These are phyloP conservation scores for Armadillidium nasatum DNA, from an alignment of 1,140 invertebrate genomes.

Conservation along the genomic window DNA sequence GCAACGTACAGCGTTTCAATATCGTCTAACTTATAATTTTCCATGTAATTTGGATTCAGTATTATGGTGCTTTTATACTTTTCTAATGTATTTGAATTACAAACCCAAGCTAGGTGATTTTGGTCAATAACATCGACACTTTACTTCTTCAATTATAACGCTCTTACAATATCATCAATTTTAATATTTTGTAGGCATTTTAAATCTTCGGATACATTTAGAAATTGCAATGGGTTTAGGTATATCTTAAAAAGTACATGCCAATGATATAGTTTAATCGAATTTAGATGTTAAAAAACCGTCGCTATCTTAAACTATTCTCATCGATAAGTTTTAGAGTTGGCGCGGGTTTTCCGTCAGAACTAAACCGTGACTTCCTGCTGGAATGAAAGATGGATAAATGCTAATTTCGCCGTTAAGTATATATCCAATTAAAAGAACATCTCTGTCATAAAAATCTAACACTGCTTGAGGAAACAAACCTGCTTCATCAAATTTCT, in stretches of 20 bases:
- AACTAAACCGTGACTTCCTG: not conserved
- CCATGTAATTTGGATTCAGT: not conserved
- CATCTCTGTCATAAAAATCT: not conserved
- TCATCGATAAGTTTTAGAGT: no score
- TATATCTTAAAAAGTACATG: not conserved
- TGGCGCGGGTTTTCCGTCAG: not conserved
- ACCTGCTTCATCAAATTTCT: not conserved
- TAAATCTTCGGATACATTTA: not conserved
- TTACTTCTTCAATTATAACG: not conserved
- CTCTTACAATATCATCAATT: not conserved
- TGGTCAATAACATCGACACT: not conserved
- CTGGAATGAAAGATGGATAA: not conserved
- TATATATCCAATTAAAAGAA: conserved; percentile 3
- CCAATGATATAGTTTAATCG: not conserved
- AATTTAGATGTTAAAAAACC: not conserved
- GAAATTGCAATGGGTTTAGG: not conserved
- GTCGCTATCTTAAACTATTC: not conserved
- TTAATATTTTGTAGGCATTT: not conserved
- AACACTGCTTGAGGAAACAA: not conserved
- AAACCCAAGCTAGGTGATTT: not conserved
- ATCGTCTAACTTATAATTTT: not conserved
- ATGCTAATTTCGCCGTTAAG: not conserved
- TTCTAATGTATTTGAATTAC: not conserved
- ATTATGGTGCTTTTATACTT: not conserved
- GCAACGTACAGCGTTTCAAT: not conserved